A percentile compares a stretch with the other conserved stretches of the same genome.
Evolutionary conservation across 2,113 vertebrate species (phyloP).

Genomic region (Pogona vitticeps): DNA sequence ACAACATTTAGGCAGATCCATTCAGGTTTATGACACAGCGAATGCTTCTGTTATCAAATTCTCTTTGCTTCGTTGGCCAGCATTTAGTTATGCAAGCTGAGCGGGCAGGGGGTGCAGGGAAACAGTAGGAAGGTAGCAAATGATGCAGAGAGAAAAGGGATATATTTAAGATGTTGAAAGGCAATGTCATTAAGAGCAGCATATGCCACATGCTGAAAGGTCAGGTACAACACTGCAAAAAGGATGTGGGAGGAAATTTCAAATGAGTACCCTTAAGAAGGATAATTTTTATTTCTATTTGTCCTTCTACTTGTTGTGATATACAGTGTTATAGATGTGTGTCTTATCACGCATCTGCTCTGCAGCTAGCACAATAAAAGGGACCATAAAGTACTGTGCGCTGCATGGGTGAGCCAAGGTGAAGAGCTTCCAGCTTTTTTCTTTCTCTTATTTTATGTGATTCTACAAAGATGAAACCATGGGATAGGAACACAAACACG

Average conservation of each 20-base stretch:
- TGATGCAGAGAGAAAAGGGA: neutral
- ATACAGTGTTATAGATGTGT: neutral
- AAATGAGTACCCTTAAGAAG: neutral
- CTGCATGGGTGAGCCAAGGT: neutral
- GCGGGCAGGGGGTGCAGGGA: too few relatives aligned
- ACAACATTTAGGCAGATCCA: neutral
- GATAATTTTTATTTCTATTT: neutral
- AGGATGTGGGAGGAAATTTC: neutral
- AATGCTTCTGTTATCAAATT: neutral
- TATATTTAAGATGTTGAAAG: neutral
- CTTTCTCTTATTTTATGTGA: neutral
- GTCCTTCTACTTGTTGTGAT: neutral
- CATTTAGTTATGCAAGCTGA: neutral
- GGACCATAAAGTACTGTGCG: neutral
- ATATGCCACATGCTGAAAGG: neutral
- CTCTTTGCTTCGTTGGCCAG: neutral
- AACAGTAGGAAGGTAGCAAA: neutral
- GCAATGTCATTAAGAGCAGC: neutral
- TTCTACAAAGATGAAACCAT: neutral
- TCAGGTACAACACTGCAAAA: neutral
- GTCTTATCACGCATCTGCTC: neutral
- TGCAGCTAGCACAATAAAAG: neutral
- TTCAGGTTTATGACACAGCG: neutral
- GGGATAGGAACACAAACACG: neutral
- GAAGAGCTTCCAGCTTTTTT: neutral